Evolutionary conservation across 2,113 vertebrate species (phyloP), one percentile per base, ranked within the genome.

Genomic region (Burhinus oedicnemus): DNA sequence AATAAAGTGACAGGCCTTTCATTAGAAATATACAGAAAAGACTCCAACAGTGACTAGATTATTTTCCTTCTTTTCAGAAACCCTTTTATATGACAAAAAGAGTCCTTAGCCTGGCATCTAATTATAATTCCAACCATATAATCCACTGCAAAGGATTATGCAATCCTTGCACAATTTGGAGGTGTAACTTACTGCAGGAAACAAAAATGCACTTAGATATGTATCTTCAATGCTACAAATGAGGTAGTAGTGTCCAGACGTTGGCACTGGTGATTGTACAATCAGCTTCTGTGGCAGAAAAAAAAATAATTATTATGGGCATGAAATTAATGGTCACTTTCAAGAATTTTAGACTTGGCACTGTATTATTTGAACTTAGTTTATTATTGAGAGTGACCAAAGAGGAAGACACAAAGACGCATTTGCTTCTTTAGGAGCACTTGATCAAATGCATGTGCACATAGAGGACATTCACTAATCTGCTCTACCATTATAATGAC

Each of bases 11-110:
- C 60, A 84, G 22, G 64, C 19, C 60, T 96, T 89, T 96, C 40
- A 93, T 77, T 82, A 84, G 82, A 90, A 80, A 92, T 26, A 64
- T 9, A 80, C 7, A 83, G 38, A 95, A 86, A 95, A 91, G 82
- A 34, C 77, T 92, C 86, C 71, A 93, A 66, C 76, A 86, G 54
- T 45, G 70, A 52, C 27, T 70, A 74, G 34, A 87, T 83, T 85
- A 74, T 84, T 88, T 93, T 70, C n/a, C 19, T 45, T 89, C 80
- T 65, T 82, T 82, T 42, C 71, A 82, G 49, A 72, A 97, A 70
- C 15, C 8, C 38, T 62, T 88, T 88, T 58, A 64, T 69, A 75
- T n/a, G 47, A 84, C 38, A 89, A n/a, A 89, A 89, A 88, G 61
- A 25, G 19, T 69, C 83, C 61, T 89, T 84, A 90, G 45, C 60